phyloP scores from a whole-genome alignment of 2,888 invertebrate genomes.

The Brachyptera risi region DNA sequence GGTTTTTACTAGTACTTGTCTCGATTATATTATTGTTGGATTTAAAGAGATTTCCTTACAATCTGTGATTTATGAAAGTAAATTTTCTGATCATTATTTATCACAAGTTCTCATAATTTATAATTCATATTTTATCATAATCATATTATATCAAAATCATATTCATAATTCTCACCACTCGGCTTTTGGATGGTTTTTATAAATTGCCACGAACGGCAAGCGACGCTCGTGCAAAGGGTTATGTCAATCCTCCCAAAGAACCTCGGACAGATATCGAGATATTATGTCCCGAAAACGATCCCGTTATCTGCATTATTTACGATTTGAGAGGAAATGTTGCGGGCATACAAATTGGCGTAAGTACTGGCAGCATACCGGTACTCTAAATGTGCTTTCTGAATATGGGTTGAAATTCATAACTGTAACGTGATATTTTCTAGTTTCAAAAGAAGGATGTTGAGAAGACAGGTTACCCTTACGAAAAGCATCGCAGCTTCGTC shows the following conservation, averaged over 20 bases:
- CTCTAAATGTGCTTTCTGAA: too few species aligned
- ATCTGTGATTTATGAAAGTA: too few species aligned
- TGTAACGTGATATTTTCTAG: too few species aligned
- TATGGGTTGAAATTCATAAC: too few species aligned
- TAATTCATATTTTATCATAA: too few species aligned
- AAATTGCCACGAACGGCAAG: constrained; percentile 1
- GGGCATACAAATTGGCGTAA: constrained; percentile 14
- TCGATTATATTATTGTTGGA: too few species aligned
- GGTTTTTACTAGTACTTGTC: too few species aligned
- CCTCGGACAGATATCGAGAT: not conserved
- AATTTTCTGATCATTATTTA: too few species aligned
- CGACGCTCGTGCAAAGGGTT: constrained; percentile 11
- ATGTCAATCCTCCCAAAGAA: not conserved
- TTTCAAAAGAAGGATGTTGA: not conserved
- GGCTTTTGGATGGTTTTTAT: constrained; percentile 3
- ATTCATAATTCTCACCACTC: not conserved
- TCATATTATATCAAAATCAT: too few species aligned
- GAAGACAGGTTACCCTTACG: not conserved
- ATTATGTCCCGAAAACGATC: constrained; percentile 43
- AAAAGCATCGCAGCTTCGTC: not conserved
- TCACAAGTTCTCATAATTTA: too few species aligned
- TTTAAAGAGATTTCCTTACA: too few species aligned
- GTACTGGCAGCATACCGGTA: too few species aligned
- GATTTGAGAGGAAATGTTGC: constrained; percentile 40
- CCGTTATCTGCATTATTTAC: constrained; percentile 46